Base-by-base conservation (phyloP, 2,113 vertebrate species). In the Colistium nudipinnis region DNA sequence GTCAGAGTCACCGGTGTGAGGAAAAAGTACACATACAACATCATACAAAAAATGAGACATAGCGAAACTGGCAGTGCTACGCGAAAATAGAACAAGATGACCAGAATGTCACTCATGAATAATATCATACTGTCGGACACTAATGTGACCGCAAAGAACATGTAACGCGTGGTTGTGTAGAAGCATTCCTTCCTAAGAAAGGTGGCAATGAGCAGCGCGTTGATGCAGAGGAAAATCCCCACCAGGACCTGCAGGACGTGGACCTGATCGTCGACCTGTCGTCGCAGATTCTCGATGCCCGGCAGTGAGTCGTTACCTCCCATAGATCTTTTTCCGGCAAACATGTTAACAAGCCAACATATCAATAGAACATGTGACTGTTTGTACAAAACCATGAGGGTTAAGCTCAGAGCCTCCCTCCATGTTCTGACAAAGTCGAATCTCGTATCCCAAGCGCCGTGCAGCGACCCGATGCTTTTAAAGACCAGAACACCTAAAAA, bases 111-210 rank as follows among this genome's bases (percentile, higher is more conserved):
- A 0, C 54, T 19, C 5, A 87, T 1, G 6, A 81, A 0, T 17
- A 91, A 70, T 22, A 64, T 54, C 3, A 84, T 0, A 0, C 60
- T 25, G 48, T 91, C 91, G 51, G 70, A 76, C 13, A 76, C 7
- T 3, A 91, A 27, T 16, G 79, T 81, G 4, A 68, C 25, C 7
- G 76, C 81, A 51, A 90, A 91, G 8, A 91, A 64, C 5, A 91
- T 55, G 45, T 92, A 91, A 4, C 90, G 86, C 52, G 69, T 78
- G 13, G 66, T 72, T 25, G 54, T 84, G 8, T 70, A 62, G 43
- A 89, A 87, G 33, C 4, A n/a, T 4, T 77, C 70, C 36, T 78
- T 91, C 59, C 67, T 65, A 33, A 83, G 85, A 68, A 86, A 88
- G 0, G 67, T 78, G 13, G 9, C 36, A 4, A 89, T 74, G 0